These are phyloP conservation scores for Agelastica alni DNA, from an alignment of 2,888 invertebrate species.

Conservation along the genomic window DNA sequence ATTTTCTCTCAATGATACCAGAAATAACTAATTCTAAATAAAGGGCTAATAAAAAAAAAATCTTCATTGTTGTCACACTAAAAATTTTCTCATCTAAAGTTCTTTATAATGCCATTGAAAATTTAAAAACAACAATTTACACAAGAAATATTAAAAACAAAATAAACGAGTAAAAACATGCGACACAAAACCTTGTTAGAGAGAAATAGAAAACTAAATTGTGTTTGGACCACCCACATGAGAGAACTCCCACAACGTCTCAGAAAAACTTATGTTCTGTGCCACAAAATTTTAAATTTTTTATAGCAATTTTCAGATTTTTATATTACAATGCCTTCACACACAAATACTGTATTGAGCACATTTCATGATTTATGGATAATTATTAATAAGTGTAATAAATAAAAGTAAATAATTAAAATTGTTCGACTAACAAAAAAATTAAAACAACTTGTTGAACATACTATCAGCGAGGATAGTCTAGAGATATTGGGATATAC, in stretches of 20 bases:
- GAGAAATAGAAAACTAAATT: background rate
- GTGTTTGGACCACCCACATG: slow-evolving; percentile 13
- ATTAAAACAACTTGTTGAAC: no score
- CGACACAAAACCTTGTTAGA: background rate
- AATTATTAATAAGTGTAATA: no score
- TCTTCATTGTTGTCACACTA: slow-evolving; percentile 17
- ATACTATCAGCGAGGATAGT: no score
- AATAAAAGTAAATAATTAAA: no score
- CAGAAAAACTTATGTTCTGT: no score
- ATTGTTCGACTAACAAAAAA: no score
- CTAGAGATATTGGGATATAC: no score
- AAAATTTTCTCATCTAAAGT: background rate
- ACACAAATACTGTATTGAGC: no score
- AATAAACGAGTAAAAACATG: background rate
- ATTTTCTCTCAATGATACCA: slow-evolving; percentile 13
- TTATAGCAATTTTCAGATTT: no score
- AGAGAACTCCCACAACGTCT: slow-evolving; percentile 13
- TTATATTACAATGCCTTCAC: no score
- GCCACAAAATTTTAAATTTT: no score
- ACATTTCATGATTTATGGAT: no score
- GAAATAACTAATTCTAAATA: slow-evolving; percentile 5
- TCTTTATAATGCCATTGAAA: background rate
- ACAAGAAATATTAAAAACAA: background rate
- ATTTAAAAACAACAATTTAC: background rate
- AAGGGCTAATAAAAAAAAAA: slow-evolving; percentile 9